Percentiles rank a stretch among this genome's conserved stretches.
These are phyloP conservation scores for Lacerta bilineata DNA, from an alignment of 2,797 vertebrate species.

Conservation along the genomic window DNA sequence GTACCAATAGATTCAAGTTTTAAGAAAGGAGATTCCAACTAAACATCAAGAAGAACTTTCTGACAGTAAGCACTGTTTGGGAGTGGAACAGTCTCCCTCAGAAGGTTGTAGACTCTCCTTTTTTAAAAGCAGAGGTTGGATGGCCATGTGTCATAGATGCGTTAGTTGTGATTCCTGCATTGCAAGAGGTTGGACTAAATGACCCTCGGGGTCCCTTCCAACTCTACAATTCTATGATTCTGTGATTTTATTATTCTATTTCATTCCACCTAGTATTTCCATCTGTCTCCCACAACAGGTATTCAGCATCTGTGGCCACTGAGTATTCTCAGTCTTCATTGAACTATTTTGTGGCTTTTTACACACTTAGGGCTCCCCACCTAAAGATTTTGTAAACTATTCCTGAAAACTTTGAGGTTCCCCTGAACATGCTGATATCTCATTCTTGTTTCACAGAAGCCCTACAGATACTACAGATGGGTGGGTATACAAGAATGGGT, in stretches of 20 bases:
- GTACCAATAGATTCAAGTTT: no score
- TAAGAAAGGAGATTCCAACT: no score
- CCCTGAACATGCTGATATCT: background rate
- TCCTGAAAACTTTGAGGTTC: background rate
- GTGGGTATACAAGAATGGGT: background rate
- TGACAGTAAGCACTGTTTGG: no score
- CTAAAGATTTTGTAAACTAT: background rate
- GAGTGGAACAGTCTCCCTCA: no score
- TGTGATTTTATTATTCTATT: background rate
- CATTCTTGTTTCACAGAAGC: background rate
- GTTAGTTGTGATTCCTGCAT: no score
- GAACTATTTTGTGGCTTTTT: background rate
- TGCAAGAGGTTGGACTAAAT: no score
- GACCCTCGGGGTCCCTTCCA: no score
- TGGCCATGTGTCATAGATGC: no score
- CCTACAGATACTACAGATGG: background rate
- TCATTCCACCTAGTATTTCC: background rate
- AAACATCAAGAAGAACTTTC: no score
- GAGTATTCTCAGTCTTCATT: background rate
- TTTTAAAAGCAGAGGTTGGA: no score
- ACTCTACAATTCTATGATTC: no score
- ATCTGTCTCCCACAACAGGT: background rate
- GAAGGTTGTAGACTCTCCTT: no score
- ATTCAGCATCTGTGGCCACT: background rate
- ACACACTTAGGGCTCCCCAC: background rate